Base-by-base conservation (phyloP, 2,797 vertebrate species). In the Labroides dimidiatus region DNA sequence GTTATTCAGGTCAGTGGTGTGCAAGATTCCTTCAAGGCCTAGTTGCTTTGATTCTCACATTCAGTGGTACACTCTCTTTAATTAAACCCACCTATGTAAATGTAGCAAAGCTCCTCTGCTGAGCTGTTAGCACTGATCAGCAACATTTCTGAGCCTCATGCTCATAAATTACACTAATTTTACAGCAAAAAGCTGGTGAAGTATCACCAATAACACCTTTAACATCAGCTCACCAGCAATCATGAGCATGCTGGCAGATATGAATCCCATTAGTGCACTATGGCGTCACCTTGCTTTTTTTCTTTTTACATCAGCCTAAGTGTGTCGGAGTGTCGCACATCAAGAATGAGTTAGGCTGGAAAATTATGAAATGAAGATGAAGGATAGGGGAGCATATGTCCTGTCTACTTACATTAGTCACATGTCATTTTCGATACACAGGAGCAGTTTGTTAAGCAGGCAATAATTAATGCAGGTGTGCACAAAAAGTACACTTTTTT, bases 201-300 rank as follows among this genome's bases (percentile, higher is more conserved):
- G 85, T 77, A 70, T 86, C 62, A 83, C 80, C 64, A 77, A 84
- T 72, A 79, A 69, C 67, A 65, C 76, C 81, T 89, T 81, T 81
- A 86, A 86, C 72, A 72, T 62, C 64, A 58, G 73, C 81, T 48
- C 44, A 64, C 67, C 65, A 64, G 82, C 49, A 12, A 66, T 75
- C 83, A 79, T 88, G 80, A 85, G 71, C 74, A 85, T 64, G 76
- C 75, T 54, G 1, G 33, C 50, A 52, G 65, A n/a, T 68, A 80
- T 80, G 78, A 78, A 84, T 82, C 65, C 67, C 78, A 85, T 90
- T 83, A 78, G 81, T 13, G 50, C 48, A 62, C 70, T 49, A 50
- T 51, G 65, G 75, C 68, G 75, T 88, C 72, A 72, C 86, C 90
- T 86, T 83, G 69, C 80, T n/a, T 82, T 84, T 76, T 83, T 84